phyloP scores from a whole-genome alignment of 2,888 invertebrate genomes.

The Steinernema scapterisci region DNA sequence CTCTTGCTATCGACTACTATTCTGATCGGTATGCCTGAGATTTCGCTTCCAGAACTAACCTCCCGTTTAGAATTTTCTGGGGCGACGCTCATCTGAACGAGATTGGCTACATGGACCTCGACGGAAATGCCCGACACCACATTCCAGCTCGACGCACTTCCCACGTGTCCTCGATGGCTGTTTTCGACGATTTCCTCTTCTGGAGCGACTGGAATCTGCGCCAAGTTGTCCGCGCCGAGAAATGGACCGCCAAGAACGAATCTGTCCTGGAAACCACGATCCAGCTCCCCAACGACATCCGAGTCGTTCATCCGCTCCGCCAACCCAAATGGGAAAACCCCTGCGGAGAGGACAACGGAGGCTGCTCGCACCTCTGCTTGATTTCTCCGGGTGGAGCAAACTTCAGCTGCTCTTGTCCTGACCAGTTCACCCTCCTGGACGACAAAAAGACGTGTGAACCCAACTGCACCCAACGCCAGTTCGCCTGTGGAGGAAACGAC shows the following conservation, averaged over 20 bases:
- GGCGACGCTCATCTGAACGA: conserved; percentile 98
- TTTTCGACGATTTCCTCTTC: conserved; percentile 88
- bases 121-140: conserved; percentile 81
- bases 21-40: conserved; percentile 75
- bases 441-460: conserved; percentile 62
- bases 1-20: conserved; percentile 92
- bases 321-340: conserved; percentile 86
- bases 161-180: conserved; percentile 89
- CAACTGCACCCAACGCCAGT: conserved; percentile 89
- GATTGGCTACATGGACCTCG: conserved; percentile 83
- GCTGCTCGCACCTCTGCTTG: conserved; percentile 92
- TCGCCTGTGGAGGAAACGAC: conserved; percentile 76
- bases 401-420: conserved; percentile 86
- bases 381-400: conserved; percentile 75
- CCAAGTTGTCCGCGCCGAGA: conserved; percentile 83
- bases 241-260: conserved; percentile 76
- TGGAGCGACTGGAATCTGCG: conserved; percentile 99
- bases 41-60: background rate
- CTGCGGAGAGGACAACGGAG: conserved; percentile 88
- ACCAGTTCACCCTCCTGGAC: conserved; percentile 80
- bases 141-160: conserved; percentile 61
- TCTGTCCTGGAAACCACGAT: conserved; percentile 60
- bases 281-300: conserved; percentile 66
- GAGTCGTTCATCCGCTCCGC: conserved; percentile 62
- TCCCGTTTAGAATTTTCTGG: conserved; percentile 77